Evolutionary conservation across 2,113 vertebrate species (phyloP), one percentile per base, ranked within the genome.

Genomic region (Eleginops maclovinus): DNA sequence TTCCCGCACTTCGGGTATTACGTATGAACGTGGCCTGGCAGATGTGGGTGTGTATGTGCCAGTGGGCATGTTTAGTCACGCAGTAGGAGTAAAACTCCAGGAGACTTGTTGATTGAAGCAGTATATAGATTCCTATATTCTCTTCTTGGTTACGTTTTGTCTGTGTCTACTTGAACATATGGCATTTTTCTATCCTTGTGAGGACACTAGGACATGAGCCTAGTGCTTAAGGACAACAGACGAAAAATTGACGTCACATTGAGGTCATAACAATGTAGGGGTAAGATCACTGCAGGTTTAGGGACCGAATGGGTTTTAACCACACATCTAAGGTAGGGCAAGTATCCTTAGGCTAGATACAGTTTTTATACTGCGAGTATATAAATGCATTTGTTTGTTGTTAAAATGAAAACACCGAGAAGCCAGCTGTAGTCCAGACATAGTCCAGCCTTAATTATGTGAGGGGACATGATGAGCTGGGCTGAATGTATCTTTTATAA

Each of bases 71-170:
- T 81, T 81, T 60, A 60, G 51, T 83, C 79, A 70, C 76, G 61
- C 75, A 66, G 47, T 41, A 36, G 72, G 65, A 88, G 84, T 72
- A 14, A 71, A 92, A 91, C 86, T 91, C 83, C 17, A 21, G 28
- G 63, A 71, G 90, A 93, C 92, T 94, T 93, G 91, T 94, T 93
- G 92, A 94, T 90, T 79, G 68, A 59, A 83, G 51, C 63, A 44
- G 53, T 17, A 62, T 15, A 54, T 16, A 63, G 72, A 71, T 72
- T 81, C 50, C 24, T 56, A 77, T 16, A 53, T 62, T 63, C 16
- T 62, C 9, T 19, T 13, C 31, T 55, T 65, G 40, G 7, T 44
- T 12, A 36, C 46, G 19, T 41, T 79, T 40, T 40, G 28, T 61
- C 46, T 19, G 0, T 40, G 3, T 22, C 22, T 50, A 22, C 60